phyloP scores from a whole-genome alignment of 2,113 vertebrate species.

The Chrysochloris asiatica region DNA sequence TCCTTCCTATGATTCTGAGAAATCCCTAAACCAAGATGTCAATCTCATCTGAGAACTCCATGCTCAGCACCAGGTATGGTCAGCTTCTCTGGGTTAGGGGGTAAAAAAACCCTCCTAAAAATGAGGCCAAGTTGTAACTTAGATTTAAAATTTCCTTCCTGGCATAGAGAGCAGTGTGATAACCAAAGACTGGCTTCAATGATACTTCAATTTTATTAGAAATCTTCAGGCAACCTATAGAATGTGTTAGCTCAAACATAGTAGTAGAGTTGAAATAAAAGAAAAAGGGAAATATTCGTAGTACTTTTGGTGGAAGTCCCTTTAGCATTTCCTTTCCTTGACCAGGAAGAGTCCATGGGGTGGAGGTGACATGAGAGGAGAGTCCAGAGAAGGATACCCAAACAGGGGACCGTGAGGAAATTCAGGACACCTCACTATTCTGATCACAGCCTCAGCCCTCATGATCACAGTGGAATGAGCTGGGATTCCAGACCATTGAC shows the following conservation, averaged over 20 bases:
- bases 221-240: neutral
- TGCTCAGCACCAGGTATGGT: neutral
- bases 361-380: neutral
- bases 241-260: fast-evolving
- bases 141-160: neutral
- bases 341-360: neutral
- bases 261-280: neutral
- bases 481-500: neutral
- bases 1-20: neutral
- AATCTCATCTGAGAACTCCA: neutral
- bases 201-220: neutral
- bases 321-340: neutral
- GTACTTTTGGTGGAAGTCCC: neutral
- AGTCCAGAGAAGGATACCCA: neutral
- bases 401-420: neutral
- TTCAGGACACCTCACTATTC: no score
- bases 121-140: neutral
- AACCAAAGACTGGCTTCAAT: fast-evolving
- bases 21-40: no score
- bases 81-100: neutral
- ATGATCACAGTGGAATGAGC: neutral
- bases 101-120: neutral
- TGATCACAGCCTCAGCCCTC: neutral
- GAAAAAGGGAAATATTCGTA: neutral
- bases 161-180: neutral